phyloP scores from a whole-genome alignment of 2,113 vertebrate species.

The Amazona vittata region DNA sequence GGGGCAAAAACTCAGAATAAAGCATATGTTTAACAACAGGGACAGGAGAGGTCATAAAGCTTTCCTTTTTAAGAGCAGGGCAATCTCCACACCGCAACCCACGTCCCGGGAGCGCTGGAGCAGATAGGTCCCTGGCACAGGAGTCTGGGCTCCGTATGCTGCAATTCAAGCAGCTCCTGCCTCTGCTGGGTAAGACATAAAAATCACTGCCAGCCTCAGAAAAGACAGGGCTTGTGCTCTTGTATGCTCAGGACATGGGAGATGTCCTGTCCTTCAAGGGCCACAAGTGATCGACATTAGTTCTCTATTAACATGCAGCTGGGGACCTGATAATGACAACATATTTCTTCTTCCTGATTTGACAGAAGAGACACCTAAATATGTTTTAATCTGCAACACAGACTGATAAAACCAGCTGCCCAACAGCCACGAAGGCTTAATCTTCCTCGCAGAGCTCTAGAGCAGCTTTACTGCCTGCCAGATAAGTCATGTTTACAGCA shows the following conservation, averaged over 20 bases:
- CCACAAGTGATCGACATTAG: neutral
- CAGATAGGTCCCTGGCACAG: fast-evolving
- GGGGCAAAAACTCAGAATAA: neutral
- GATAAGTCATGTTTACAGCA: slow-evolving; percentile 38
- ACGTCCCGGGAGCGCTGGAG: fast-evolving
- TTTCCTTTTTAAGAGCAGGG: neutral
- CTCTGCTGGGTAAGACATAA: neutral
- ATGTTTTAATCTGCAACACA: slow-evolving; percentile 21
- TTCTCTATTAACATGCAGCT: slow-evolving; percentile 2
- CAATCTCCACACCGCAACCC: neutral
- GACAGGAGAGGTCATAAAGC: neutral
- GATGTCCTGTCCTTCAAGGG: neutral
- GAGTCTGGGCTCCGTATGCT: fast-evolving
- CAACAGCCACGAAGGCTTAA: neutral
- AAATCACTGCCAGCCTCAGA: neutral
- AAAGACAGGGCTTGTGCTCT: neutral
- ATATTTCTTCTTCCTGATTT: neutral
- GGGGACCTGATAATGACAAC: neutral
- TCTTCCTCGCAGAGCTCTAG: neutral
- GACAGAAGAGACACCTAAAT: neutral
- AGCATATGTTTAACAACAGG: neutral
- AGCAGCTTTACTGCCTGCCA: neutral
- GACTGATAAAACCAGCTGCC: slow-evolving; percentile 41
- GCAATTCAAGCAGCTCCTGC: neutral
- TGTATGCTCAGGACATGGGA: neutral